phyloP scores from a whole-genome alignment of 2,113 vertebrate genomes.

The Vanacampus margaritifer region DNA sequence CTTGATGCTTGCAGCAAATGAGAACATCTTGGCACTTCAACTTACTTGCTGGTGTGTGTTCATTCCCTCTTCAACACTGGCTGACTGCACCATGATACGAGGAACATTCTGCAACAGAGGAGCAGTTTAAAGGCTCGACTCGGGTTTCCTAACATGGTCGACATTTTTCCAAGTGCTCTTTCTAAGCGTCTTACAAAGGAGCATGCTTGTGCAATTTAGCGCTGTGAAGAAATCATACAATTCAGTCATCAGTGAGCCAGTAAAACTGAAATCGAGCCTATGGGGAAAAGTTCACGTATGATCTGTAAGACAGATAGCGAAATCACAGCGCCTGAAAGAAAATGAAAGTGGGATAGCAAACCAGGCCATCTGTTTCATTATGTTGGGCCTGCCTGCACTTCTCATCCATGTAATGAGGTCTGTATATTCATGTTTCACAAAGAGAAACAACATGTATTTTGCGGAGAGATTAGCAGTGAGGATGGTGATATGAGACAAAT shows the following conservation, averaged over 20 bases:
- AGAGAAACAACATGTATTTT: neutral
- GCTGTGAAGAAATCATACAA: slow-evolving; percentile 7
- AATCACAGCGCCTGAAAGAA: neutral
- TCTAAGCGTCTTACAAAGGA: neutral
- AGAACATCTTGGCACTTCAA: neutral
- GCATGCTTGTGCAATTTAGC: slow-evolving; percentile 10
- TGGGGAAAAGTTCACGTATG: neutral
- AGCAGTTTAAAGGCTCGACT: neutral
- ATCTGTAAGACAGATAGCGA: slow-evolving; percentile 7
- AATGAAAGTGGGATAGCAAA: slow-evolving; percentile 7
- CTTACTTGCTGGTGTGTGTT: slow-evolving; percentile 51
- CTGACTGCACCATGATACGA: slow-evolving; percentile 68
- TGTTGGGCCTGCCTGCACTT: neutral
- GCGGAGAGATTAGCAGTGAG: neutral
- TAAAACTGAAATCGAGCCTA: slow-evolving; percentile 4
- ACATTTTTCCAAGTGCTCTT: neutral
- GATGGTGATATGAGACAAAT: slow-evolving; percentile 29
- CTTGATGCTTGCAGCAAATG: no score
- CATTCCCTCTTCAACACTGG: slow-evolving; percentile 66
- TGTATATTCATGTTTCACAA: neutral
- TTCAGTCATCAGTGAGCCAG: neutral
- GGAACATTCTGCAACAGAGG: slow-evolving; percentile 54
- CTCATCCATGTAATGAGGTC: slow-evolving; percentile 1
- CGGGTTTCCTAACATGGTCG: neutral
- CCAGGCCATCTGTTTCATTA: slow-evolving; percentile 4